Evolutionary conservation across 2,888 invertebrate species (phyloP).

Genomic region (Alentia gelatinosa): DNA sequence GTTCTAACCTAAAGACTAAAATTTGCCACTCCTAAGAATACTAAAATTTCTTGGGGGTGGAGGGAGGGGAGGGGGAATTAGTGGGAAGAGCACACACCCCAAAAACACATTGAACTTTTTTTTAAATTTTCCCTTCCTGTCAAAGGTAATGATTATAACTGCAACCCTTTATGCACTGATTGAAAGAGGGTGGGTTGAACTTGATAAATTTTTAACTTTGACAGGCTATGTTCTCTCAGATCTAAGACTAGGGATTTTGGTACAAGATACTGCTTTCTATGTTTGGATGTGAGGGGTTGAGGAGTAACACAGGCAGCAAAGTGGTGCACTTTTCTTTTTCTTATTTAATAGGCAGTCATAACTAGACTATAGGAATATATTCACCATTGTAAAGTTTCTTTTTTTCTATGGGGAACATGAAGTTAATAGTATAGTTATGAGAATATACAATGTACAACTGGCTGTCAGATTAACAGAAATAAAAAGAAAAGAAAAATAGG

Average conservation of each 20-base stretch:
- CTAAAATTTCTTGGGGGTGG: neutral
- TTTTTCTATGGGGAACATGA: conserved; percentile 5
- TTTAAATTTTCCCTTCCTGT: neutral
- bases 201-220: no score
- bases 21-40: neutral
- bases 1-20: neutral
- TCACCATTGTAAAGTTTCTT: neutral
- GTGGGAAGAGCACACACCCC: no score
- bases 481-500: no score
- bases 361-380: conserved; percentile 39
- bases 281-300: neutral
- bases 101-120: neutral
- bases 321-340: conserved; percentile 25
- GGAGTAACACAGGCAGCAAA: neutral
- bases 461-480: neutral
- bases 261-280: neutral
- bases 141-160: neutral
- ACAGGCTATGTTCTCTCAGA: neutral
- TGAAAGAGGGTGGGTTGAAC: neutral
- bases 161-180: neutral
- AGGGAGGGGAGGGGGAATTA: no score
- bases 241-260: neutral
- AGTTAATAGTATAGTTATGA: neutral
- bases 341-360: neutral
- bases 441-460: conserved; percentile 19